A percentile compares a stretch with the other conserved stretches of the same genome.
Evolutionary conservation across 1,140 invertebrate species (phyloP).

Genomic region (Bilobella aurantiaca): DNA sequence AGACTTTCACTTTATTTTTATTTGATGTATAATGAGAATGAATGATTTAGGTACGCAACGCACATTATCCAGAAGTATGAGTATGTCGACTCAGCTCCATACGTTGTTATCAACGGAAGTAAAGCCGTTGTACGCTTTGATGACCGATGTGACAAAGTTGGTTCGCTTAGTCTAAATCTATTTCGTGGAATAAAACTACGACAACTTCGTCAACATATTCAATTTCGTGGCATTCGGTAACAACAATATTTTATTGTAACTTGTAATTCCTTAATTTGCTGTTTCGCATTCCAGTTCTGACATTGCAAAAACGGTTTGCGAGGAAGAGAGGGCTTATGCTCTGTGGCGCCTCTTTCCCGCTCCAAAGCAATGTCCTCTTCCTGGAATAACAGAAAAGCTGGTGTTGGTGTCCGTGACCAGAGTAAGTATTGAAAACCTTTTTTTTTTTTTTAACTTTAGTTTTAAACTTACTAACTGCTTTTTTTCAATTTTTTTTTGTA

Average conservation of each 20-base stretch:
- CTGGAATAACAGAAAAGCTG: neutral
- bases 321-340: neutral
- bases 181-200: conserved; percentile 68
- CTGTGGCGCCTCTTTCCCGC: neutral
- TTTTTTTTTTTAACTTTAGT: too few relatives aligned
- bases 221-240: neutral
- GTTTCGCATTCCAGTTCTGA: neutral
- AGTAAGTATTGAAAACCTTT: neutral
- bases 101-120: conserved; percentile 14
- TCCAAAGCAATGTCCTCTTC: neutral
- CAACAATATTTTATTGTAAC: neutral
- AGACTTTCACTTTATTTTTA: too few relatives aligned
- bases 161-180: conserved; percentile 41
- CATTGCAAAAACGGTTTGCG: neutral
- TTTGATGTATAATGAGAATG: neutral
- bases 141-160: conserved; percentile 20
- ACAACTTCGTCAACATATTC: conserved; percentile 44
- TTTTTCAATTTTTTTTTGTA: too few relatives aligned
- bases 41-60: conserved; percentile 21
- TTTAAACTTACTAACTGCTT: too few relatives aligned
- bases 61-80: conserved; percentile 13
- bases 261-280: neutral
- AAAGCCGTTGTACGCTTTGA: conserved; percentile 27
- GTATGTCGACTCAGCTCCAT: conserved; percentile 16
- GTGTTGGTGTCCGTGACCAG: neutral